Evolutionary conservation across 2,797 vertebrate species (phyloP).

Genomic region (Aulostomus chinensis): DNA sequence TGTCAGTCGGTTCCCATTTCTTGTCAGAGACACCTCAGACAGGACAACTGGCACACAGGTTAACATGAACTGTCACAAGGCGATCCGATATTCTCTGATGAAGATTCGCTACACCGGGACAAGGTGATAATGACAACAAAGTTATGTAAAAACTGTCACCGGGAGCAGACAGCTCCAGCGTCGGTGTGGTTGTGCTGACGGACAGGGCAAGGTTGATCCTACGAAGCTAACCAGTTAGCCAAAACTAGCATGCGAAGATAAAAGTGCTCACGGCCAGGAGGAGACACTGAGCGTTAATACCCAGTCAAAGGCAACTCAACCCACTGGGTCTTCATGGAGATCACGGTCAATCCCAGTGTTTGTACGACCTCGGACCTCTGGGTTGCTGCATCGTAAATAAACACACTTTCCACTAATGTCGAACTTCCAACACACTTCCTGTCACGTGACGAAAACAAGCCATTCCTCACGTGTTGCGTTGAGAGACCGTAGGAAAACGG

Average conservation of each 20-base stretch:
- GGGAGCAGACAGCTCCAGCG: background rate
- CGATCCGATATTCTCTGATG: no score
- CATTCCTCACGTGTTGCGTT: slow-evolving; percentile 12
- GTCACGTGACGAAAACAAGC: slow-evolving; percentile 80
- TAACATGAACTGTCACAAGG: background rate
- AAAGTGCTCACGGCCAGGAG: background rate
- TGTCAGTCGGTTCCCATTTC: slow-evolving; percentile 2
- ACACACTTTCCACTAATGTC: slow-evolving; percentile 30
- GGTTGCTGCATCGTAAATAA: slow-evolving; percentile 25
- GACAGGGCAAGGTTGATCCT: slow-evolving; percentile 45
- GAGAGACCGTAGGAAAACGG: background rate
- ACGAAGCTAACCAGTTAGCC: slow-evolving; percentile 43
- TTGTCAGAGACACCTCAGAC: slow-evolving; percentile 3
- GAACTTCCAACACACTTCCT: slow-evolving; percentile 61
- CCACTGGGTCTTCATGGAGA: no score
- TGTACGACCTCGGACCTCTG: no score
- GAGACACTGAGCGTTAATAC: no score
- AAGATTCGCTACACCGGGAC: no score
- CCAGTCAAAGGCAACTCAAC: no score
- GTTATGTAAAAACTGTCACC: background rate
- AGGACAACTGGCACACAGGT: background rate
- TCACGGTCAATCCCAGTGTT: no score
- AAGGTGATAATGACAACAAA: background rate
- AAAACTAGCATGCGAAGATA: slow-evolving; percentile 19
- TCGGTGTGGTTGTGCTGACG: background rate